Percentiles rank a stretch among this genome's conserved stretches.
phyloP scores from a whole-genome alignment of 2,113 vertebrate genomes.

The Lepus timidus region DNA sequence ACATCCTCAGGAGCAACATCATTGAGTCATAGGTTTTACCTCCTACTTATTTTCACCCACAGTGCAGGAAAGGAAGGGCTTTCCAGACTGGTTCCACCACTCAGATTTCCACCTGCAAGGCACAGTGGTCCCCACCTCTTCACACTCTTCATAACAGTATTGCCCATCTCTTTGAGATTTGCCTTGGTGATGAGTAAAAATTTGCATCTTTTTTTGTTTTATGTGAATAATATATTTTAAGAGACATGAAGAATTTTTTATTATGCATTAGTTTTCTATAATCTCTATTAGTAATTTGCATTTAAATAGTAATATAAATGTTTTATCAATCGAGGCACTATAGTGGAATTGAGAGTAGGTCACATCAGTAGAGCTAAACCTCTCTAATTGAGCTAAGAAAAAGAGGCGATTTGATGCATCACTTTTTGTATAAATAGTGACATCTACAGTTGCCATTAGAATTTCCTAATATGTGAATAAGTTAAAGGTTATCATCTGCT shows the following conservation, averaged over 20 bases:
- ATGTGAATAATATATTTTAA: neutral
- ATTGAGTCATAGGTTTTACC: neutral
- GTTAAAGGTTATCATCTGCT: constrained; percentile 87
- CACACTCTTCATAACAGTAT: neutral
- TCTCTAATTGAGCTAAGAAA: constrained; percentile 61
- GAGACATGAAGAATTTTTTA: neutral
- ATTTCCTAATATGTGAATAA: constrained; percentile 84
- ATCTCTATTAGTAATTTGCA: neutral
- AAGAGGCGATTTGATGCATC: constrained; percentile 85
- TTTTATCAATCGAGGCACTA: neutral
- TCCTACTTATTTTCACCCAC: neutral
- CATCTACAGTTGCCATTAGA: constrained; percentile 83
- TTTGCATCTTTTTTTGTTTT: neutral
- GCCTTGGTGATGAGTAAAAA: neutral
- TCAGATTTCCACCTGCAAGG: accelerated
- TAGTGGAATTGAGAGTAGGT: constrained; percentile 30
- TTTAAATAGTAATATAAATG: neutral
- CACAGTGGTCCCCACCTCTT: neutral
- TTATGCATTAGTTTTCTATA: neutral
- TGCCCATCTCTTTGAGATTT: neutral
- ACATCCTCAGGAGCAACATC: neutral
- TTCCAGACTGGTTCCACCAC: neutral
- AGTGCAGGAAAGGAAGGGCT: neutral
- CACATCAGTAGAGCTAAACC: neutral
- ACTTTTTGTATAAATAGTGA: constrained; percentile 83